These are phyloP conservation scores for Stegana nigrithorax DNA, from an alignment of 2,888 invertebrate genomes.

Conservation along the genomic window DNA sequence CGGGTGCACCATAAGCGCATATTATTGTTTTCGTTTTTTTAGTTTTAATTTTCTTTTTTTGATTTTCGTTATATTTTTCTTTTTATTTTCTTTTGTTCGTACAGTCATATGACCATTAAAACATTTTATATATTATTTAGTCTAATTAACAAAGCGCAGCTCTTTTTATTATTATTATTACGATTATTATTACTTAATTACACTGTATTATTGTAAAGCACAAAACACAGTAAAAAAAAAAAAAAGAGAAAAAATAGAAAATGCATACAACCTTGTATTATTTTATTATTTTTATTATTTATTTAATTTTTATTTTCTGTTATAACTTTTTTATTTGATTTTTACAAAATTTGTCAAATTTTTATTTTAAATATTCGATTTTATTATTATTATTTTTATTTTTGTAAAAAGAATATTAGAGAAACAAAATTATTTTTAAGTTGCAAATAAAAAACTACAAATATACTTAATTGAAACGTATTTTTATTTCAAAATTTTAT, in stretches of 20 bases:
- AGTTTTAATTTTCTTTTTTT: no score
- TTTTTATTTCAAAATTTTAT: not conserved
- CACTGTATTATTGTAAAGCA: not conserved
- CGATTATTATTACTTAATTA: slow-evolving; percentile 15
- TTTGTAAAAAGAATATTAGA: slow-evolving; percentile 38
- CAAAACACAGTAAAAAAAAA: not conserved
- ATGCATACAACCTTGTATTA: not conserved
- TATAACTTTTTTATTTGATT: slow-evolving; percentile 28
- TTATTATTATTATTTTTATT: slow-evolving; percentile 27
- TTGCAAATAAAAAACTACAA: slow-evolving; percentile 16
- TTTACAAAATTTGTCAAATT: slow-evolving; percentile 18
- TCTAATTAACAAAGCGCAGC: slow-evolving; percentile 37
- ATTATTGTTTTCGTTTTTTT: no score
- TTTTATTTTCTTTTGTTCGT: no score
- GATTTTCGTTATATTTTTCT: no score
- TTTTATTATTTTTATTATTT: slow-evolving; percentile 27
- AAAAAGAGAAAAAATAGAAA: not conserved
- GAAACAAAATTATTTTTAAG: slow-evolving; percentile 7
- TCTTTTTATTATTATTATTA: slow-evolving; percentile 34
- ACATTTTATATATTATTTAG: slow-evolving; percentile 37
- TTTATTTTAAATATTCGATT: slow-evolving; percentile 27
- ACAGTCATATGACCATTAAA: no score
- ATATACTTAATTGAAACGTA: slow-evolving; percentile 3
- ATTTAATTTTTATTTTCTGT: slow-evolving; percentile 28
- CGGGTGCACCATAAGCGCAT: no score